Evolutionary conservation across 2,888 invertebrate species (phyloP).

Genomic region (Nebria salina): DNA sequence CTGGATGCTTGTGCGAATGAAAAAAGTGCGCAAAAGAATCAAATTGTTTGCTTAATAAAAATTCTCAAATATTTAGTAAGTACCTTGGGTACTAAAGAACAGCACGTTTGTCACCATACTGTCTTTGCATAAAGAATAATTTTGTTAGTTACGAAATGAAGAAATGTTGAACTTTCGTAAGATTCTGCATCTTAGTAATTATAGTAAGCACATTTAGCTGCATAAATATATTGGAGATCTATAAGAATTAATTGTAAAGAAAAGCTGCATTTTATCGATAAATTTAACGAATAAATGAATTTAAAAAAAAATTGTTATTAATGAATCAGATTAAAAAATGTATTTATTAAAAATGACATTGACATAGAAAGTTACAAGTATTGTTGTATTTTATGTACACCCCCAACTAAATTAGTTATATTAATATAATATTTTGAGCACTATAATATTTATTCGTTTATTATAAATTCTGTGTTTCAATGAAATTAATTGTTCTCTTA

Average conservation of each 20-base stretch:
- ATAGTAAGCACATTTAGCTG: no score
- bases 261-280: no score
- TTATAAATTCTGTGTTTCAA: background rate
- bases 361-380: background rate
- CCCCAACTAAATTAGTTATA: background rate
- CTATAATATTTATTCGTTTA: background rate
- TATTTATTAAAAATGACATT: no score
- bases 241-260: no score
- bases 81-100: conserved; percentile 21
- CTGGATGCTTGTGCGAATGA: background rate
- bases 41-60: conserved; percentile 45
- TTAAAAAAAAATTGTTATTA: no score
- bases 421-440: background rate
- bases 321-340: no score
- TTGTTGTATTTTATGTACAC: background rate
- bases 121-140: background rate
- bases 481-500: background rate
- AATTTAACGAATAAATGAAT: no score
- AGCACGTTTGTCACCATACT: conserved; percentile 22
- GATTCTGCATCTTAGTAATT: no score
- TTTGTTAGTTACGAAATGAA: background rate
- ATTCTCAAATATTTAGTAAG: conserved; percentile 37
- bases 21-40: conserved; percentile 13
- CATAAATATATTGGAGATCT: no score
- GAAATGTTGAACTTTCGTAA: no score